A percentile compares a stretch with the other conserved stretches of the same genome.
phyloP scores from a whole-genome alignment of 2,797 vertebrate genomes.

The Xiphophorus birchmanni region DNA sequence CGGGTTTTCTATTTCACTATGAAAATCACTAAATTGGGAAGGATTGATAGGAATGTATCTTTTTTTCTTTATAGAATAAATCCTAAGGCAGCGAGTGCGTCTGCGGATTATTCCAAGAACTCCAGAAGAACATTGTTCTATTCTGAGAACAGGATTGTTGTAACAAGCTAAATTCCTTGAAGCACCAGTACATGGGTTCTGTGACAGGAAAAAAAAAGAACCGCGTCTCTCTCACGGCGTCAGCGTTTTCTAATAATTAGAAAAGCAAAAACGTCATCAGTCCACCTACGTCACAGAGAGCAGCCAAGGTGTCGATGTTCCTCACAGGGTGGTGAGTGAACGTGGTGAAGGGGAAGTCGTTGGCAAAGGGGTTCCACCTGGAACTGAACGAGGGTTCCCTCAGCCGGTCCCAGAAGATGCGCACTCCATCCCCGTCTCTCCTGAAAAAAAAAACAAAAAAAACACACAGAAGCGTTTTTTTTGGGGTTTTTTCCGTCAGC shows the following conservation, averaged over 20 bases:
- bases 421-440: slow-evolving; percentile 83
- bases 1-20: neutral
- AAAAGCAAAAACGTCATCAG: neutral
- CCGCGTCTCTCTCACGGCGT: neutral
- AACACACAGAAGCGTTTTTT: neutral
- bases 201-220: neutral
- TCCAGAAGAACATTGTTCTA: neutral
- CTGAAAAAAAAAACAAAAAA: slow-evolving; percentile 52
- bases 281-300: slow-evolving; percentile 79
- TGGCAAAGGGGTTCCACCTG: slow-evolving; percentile 85
- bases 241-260: neutral
- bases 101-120: neutral
- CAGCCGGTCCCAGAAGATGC: slow-evolving; percentile 80
- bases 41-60: neutral
- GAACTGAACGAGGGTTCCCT: slow-evolving; percentile 80
- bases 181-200: neutral
- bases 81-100: neutral
- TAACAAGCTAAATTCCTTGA: neutral
- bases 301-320: slow-evolving; percentile 62
- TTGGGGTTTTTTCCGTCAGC: too few relatives aligned
- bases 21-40: neutral
- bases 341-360: slow-evolving; percentile 79
- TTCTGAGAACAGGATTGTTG: neutral
- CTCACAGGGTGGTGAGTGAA: slow-evolving; percentile 83
- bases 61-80: neutral